A percentile compares a stretch with the other conserved stretches of the same genome.
These are phyloP conservation scores for Leptopilina clavipes DNA, from an alignment of 1,140 invertebrate species.

Conservation along the genomic window DNA sequence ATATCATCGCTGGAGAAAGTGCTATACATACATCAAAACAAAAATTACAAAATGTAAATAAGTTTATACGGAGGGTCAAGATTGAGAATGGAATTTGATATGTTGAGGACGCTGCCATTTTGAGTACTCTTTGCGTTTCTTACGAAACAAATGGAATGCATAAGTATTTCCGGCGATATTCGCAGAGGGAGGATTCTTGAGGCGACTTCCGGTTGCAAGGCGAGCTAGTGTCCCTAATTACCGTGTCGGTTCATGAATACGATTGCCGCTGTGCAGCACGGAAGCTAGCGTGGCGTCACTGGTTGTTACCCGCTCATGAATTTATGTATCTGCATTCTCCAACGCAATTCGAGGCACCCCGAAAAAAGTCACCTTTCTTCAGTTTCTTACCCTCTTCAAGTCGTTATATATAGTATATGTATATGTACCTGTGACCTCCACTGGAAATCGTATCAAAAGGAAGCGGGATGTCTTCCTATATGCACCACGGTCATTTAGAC, in stretches of 20 bases:
- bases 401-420: background rate
- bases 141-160: slow-evolving; percentile 72
- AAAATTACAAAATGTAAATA: too few relatives aligned
- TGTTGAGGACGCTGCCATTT: slow-evolving; percentile 44
- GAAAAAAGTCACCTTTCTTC: slow-evolving; percentile 39
- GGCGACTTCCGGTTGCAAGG: slow-evolving; percentile 73
- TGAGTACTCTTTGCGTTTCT: slow-evolving; percentile 62
- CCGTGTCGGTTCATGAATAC: slow-evolving; percentile 76
- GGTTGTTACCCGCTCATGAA: slow-evolving; percentile 75
- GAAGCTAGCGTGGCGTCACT: slow-evolving; percentile 75
- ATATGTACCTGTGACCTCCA: slow-evolving; percentile 22
- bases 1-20: too few relatives aligned
- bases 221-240: slow-evolving; percentile 76
- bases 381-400: background rate
- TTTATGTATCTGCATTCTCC: slow-evolving; percentile 75
- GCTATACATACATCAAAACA: too few relatives aligned
- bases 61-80: background rate
- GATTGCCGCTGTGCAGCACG: slow-evolving; percentile 70
- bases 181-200: slow-evolving; percentile 70
- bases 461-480: slow-evolving; percentile 15
- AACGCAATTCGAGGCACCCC: slow-evolving; percentile 61
- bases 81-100: background rate
- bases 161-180: slow-evolving; percentile 74
- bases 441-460: slow-evolving; percentile 4
- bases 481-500: background rate